Evolutionary conservation across 2,797 vertebrate species (phyloP).

Genomic region (Acanthiza pusilla): DNA sequence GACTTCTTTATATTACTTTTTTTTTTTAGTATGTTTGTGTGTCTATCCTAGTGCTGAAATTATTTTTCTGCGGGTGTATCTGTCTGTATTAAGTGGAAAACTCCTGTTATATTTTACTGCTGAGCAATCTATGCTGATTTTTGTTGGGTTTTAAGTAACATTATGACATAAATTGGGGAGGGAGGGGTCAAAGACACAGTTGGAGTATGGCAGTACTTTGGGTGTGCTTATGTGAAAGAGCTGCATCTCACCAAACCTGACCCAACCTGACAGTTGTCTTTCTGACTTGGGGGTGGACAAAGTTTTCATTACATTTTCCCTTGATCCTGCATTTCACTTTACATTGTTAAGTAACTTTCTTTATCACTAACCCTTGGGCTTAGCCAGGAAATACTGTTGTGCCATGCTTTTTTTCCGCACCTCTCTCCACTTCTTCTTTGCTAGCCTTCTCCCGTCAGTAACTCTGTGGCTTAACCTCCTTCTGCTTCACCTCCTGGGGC

Average conservation of each 20-base stretch:
- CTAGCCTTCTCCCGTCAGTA: constrained; percentile 75
- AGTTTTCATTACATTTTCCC: neutral
- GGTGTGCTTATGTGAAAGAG: neutral
- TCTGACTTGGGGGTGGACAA: neutral
- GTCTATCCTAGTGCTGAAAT: neutral
- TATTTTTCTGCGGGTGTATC: neutral
- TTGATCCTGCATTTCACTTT: constrained; percentile 21
- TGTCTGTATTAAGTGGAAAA: neutral
- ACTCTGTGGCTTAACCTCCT: constrained; percentile 76
- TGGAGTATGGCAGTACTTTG: neutral
- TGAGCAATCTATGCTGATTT: neutral
- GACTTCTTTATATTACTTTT: neutral
- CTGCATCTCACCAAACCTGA: constrained; percentile 7
- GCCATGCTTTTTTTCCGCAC: constrained; percentile 65
- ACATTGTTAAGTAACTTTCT: constrained; percentile 2
- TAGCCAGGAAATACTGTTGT: constrained; percentile 52
- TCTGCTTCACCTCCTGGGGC: constrained; percentile 77
- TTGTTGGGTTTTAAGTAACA: neutral
- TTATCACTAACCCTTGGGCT: constrained; percentile 49
- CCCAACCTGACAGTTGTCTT: neutral
- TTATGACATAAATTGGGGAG: neutral
- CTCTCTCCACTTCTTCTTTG: constrained; percentile 70
- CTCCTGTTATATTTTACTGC: neutral
- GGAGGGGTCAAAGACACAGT: neutral
- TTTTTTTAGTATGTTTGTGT: neutral